Evolutionary conservation across 2,797 vertebrate genomes (phyloP), one percentile per base, ranked within the genome.

Genomic region (Erethizon dorsatum): DNA sequence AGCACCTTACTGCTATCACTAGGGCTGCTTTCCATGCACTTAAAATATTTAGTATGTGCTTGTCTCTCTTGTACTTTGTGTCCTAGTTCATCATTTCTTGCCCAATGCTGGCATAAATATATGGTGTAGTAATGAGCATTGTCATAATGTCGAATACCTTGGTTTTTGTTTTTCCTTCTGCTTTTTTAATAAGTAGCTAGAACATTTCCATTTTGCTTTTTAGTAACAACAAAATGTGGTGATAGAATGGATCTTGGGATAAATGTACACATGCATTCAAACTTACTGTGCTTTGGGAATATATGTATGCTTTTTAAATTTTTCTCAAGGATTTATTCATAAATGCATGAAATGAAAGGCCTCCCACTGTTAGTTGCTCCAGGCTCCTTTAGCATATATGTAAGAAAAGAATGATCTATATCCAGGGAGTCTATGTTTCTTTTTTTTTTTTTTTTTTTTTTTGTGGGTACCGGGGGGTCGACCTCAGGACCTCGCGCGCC

Each of bases 131-230:
- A 90, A 52, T 69, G 11, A 85, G 22, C 14, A 22, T 61, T 94
- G 31, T 54, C 52, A 33, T 61, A 83, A 85, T 61, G 6, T 88
- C 22, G 71, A 20, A 80, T 87, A 87, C 31, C 45, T 77, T n/a
- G 24, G 3, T 3, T 93, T 83, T 65, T 65, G 9, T 31, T 82
- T 93, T n/a, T 88, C 83, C 22, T 50, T 45, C 90, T 88, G 78
- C 31, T 37, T 45, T 93, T 65, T 89, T 22, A 78, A 45, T 59
- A 61, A 91, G 41, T 45, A 75, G 8, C 14, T 78, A 88, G 33
- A 45, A 56, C 93, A 89, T 77, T 65, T 92, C 94, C 13, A 89
- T 91, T 97, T 97, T 90, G 24, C 13, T 92, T 20, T 88, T 87
- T 87, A 87, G 0, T 90, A 57, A 88, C 47, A 84, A 69, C 7